Evolutionary conservation across 1,140 invertebrate species (phyloP), one percentile per base, ranked within the genome.

Genomic region (Rhizoglyphus robini): DNA sequence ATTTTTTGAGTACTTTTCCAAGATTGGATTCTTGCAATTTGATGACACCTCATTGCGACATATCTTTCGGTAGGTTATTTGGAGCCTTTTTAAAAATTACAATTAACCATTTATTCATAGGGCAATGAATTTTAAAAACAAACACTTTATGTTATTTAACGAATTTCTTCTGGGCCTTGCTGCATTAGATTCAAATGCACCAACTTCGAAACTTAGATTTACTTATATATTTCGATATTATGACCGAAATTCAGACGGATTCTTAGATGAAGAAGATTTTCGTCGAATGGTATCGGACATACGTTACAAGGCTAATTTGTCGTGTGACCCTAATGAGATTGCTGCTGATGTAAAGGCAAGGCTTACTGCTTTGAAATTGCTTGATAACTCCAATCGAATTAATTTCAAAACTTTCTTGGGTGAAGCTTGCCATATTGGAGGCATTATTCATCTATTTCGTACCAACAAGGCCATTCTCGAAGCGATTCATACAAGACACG

Each of bases 131-230:
- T 41, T 3, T 18, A 63, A 36, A 5, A 63, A 41, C 27, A 54
- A 63, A 13, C 20, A 38, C 27, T 57, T 32, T 25, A 48, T 64
- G 47, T n/a, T 49, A 3, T 64, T 64, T 25, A 48, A 51, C 20
- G 63, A 64, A 23, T 51, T 64, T 27, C 25, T 64, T 2, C 31
- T 64, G 18, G 81, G 80, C 11, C 60, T 82, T 15, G 79, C 80
- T 20, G 79, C 78, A 3, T 73, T 81, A 65, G 81, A 82, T 65
- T 78, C 77, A 0, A 71, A 66, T 30, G 81, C 79, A 30, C 76
- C 76, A 38, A 81, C 82, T 74, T 81, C 81, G 51, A 79, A 59
- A 41, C 15, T 69, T 2, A 23, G 68, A 23, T 60, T 32, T 32
- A 57, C 34, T 4, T 68, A 69, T 30, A 69, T 69, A 25, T 69